Conservation (phyloP, 2,797 vertebrate genomes). For the Cyclopterus lumpus region DNA sequence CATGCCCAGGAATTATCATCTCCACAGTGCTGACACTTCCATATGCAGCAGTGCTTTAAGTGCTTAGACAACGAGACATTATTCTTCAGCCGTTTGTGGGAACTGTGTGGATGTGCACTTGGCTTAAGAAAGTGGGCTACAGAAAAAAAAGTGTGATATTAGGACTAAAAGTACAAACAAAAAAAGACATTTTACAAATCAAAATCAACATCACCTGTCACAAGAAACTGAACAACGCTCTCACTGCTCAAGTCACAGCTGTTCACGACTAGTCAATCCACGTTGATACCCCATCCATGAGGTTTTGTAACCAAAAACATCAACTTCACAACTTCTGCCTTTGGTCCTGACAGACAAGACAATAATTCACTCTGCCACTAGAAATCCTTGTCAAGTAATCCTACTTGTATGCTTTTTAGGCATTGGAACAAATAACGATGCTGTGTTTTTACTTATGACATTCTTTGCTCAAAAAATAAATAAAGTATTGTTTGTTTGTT, state of each 20-base stretch:
- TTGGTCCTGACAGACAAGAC: background rate
- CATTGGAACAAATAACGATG: background rate
- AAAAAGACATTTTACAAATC: background rate
- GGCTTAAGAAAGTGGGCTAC: background rate
- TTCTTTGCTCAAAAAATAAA: background rate
- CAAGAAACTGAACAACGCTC: background rate
- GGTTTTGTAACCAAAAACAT: background rate
- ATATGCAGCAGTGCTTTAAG: slow-evolving; percentile 62
- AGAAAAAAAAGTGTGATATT: background rate
- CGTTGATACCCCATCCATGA: background rate
- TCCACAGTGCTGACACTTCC: slow-evolving; percentile 69
- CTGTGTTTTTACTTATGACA: background rate
- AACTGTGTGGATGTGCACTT: slow-evolving; percentile 15
- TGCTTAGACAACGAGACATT: slow-evolving; percentile 44
- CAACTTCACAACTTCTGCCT: background rate
- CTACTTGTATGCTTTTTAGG: no score
- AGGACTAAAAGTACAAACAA: slow-evolving; percentile 3
- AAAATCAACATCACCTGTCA: background rate
- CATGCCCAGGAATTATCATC: slow-evolving; percentile 69
- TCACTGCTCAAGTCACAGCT: background rate
- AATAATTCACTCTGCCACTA: background rate
- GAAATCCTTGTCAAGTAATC: background rate
- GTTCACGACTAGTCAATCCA: background rate
- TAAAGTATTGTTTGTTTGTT: no score
- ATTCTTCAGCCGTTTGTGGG: slow-evolving; percentile 38